These are phyloP conservation scores for Falco berigora DNA, from an alignment of 2,797 vertebrate genomes.

Conservation along the genomic window DNA sequence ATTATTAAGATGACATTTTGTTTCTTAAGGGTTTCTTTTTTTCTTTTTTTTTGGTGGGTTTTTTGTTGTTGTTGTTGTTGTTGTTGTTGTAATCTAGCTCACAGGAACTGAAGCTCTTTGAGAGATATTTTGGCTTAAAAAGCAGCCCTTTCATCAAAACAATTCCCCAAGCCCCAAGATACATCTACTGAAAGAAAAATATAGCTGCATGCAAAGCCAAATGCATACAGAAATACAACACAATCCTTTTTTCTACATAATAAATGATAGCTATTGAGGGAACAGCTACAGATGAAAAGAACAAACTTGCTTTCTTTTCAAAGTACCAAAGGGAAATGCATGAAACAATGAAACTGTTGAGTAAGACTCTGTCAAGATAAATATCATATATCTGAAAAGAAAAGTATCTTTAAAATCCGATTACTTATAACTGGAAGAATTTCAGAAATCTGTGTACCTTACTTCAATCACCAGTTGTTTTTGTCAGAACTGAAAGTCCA, in stretches of 20 bases:
- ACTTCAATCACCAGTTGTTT: neutral
- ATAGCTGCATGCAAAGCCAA: neutral
- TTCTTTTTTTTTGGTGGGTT: neutral
- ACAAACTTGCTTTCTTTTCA: slow-evolving; percentile 47
- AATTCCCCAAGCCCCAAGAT: neutral
- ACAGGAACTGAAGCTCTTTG: neutral
- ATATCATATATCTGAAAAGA: slow-evolving; percentile 34
- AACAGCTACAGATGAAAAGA: slow-evolving; percentile 23
- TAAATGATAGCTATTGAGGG: slow-evolving; percentile 4
- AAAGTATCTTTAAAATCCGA: slow-evolving; percentile 43
- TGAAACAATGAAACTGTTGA: slow-evolving; percentile 49
- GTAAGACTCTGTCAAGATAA: slow-evolving; percentile 16
- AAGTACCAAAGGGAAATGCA: neutral
- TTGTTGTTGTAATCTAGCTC: neutral
- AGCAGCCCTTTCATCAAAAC: slow-evolving; percentile 3
- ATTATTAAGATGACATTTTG: neutral
- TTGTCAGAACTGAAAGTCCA: neutral
- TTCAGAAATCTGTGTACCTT: neutral
- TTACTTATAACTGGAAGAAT: slow-evolving; percentile 9
- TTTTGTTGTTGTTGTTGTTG: neutral
- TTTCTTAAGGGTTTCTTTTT: neutral
- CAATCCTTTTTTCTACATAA: neutral
- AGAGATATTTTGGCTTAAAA: slow-evolving; percentile 25
- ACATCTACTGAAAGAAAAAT: slow-evolving; percentile 22
- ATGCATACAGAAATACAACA: neutral